Conservation (phyloP, 2,888 invertebrate genomes). For the Papilio elwesi region DNA sequence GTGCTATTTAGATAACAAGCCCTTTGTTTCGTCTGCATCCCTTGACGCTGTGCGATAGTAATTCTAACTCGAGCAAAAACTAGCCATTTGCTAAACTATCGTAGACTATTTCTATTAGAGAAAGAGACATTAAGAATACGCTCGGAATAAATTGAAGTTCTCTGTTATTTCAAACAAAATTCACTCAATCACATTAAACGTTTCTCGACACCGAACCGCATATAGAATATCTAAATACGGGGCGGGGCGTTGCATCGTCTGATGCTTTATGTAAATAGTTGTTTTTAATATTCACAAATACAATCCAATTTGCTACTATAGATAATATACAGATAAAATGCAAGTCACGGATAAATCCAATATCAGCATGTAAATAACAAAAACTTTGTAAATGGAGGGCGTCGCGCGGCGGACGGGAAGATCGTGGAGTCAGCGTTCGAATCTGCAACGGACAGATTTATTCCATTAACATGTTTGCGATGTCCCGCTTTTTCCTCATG, state of each 20-base stretch:
- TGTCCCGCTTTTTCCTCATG: constrained; percentile 51
- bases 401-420: constrained; percentile 52
- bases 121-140: constrained; percentile 33
- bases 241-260: constrained; percentile 71
- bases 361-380: constrained; percentile 71
- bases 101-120: constrained; percentile 25
- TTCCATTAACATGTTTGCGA: constrained; percentile 58
- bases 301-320: constrained; percentile 50
- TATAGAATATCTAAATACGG: constrained; percentile 51
- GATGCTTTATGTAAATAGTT: constrained; percentile 66
- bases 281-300: constrained; percentile 65
- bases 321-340: constrained; percentile 63
- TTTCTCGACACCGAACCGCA: constrained; percentile 46
- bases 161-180: constrained; percentile 25
- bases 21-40: constrained; percentile 58
- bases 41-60: constrained; percentile 44
- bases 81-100: constrained; percentile 37
- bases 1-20: constrained; percentile 53
- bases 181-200: constrained; percentile 33
- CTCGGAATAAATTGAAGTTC: constrained; percentile 27
- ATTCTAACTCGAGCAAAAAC: constrained; percentile 40
- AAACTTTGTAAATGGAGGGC: constrained; percentile 72
- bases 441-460: constrained; percentile 68
- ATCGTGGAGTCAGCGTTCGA: constrained; percentile 47
- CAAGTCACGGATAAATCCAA: constrained; percentile 73